Conservation (phyloP, 2,113 vertebrate genomes). For the Neolamprologus fasciatus region DNA sequence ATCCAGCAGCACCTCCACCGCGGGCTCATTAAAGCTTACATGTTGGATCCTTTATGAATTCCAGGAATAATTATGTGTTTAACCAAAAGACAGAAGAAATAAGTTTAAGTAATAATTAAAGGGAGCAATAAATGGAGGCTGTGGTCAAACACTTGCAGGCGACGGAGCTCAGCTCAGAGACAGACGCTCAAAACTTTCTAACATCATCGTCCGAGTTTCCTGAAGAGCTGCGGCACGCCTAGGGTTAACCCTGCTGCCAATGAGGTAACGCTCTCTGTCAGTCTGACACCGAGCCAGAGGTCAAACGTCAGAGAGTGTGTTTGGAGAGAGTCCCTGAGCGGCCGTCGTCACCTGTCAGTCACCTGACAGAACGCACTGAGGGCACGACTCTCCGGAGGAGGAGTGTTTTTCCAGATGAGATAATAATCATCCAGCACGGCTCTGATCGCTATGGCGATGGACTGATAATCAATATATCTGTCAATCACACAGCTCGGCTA, state of each 20-base stretch:
- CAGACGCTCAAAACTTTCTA: neutral
- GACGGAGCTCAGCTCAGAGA: neutral
- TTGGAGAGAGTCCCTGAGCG: neutral
- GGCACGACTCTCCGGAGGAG: neutral
- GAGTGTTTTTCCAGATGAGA: neutral
- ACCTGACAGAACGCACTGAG: neutral
- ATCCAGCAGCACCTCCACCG: neutral
- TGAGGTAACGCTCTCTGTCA: neutral
- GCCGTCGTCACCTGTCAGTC: constrained; percentile 17
- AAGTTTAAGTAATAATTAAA: neutral
- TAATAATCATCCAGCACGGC: neutral
- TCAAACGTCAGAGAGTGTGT: constrained; percentile 1
- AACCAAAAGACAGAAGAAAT: neutral
- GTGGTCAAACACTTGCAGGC: neutral
- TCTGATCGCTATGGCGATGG: neutral
- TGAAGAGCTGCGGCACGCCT: neutral
- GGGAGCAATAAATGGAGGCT: neutral
- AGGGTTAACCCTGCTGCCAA: constrained; percentile 20
- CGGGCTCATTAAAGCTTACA: neutral
- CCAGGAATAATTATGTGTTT: neutral
- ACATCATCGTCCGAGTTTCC: neutral
- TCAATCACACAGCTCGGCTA: neutral
- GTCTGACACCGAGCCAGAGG: neutral
- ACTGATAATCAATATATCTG: neutral
- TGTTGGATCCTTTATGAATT: neutral